Base-by-base conservation (phyloP, 1,140 invertebrate genomes). In the Eueides isabella region DNA sequence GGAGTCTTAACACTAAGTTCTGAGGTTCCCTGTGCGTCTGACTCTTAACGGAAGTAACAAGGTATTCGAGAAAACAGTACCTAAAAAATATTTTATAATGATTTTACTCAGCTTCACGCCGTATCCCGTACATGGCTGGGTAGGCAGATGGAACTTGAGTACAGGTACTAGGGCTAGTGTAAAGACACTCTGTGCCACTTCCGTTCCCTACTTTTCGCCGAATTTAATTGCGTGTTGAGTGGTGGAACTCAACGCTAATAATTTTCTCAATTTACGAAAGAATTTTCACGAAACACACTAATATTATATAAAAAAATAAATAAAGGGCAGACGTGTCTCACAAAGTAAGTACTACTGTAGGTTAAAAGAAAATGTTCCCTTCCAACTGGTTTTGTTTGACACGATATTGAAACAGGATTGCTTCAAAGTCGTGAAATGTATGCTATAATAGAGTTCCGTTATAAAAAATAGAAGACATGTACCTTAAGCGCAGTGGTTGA, bases 391-490 rank as follows among this genome's bases (percentile, higher is more conserved):
- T 55, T 23, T 26, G 48, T 55, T 55, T 55, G 48, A 55, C 48
- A 55, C 48, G 48, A 55, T 55, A 55, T 55, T 55, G 48, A 55
- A 55, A 55, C 48, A 55, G 48, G 48, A 55, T 14, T 55, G 48
- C 48, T 55, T 55, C 19, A 55, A 55, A 55, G 48, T 55, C 48
- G 48, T 55, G 48, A 55, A 55, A 55, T 55, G 48, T 11, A 55
- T 55, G 19, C 48, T 55, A 55, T 55, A 55, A 55, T 55, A 19
- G 48, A 26, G 48, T 55, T 23, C 48, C 48, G 48, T 55, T 55
- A 55, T 55, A 26, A 55, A 44, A 55, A 55, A 55, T 55, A 55
- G 12, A 26, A 23, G 3, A 26, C 23, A 55, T 26, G 5, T 48
- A 48, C 41, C 35, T 12, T 38, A 38, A 6, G 35, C 35, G 14